Evolutionary conservation across 2,888 invertebrate genomes (phyloP).

Genomic region (Encarsia formosa): DNA sequence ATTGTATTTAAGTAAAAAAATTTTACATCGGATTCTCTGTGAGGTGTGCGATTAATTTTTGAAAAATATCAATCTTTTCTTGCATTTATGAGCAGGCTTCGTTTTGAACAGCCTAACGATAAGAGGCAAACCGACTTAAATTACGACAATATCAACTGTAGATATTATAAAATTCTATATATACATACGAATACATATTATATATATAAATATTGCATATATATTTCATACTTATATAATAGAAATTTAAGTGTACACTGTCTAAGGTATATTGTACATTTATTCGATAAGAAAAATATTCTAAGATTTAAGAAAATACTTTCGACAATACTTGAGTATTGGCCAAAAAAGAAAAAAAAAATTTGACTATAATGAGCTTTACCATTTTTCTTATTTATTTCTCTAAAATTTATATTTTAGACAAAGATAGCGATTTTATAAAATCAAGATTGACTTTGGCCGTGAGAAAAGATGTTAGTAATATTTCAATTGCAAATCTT

Average conservation of each 20-base stretch:
- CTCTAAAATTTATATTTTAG: conserved; percentile 14
- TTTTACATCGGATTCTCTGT: conserved; percentile 13
- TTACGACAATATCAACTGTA: conserved; percentile 44
- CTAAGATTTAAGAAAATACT: conserved; percentile 23
- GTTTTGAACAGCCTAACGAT: conserved; percentile 15
- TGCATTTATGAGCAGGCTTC: conserved; percentile 20
- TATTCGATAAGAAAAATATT: conserved; percentile 13
- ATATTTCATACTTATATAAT: conserved; percentile 23
- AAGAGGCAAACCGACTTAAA: conserved; percentile 32
- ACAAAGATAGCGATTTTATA: conserved; percentile 9
- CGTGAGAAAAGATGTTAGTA: not conserved
- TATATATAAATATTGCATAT: conserved; percentile 24
- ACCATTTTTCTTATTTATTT: too few relatives aligned
- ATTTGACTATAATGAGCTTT: conserved; percentile 34
- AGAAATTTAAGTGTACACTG: conserved; percentile 31
- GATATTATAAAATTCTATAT: conserved; percentile 31
- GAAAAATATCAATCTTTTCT: conserved; percentile 6
- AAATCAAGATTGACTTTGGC: conserved; percentile 1
- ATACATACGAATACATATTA: conserved; percentile 21
- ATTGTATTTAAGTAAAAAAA: conserved; percentile 3
- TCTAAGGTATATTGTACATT: conserved; percentile 29
- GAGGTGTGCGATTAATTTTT: conserved; percentile 2
- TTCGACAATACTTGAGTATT: conserved; percentile 44
- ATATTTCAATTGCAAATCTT: conserved; percentile 4
- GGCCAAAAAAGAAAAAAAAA: conserved; percentile 29